Evolutionary conservation across 2,113 vertebrate species (phyloP), one percentile per base, ranked within the genome.

Genomic region (Psilopsiagon aymara): DNA sequence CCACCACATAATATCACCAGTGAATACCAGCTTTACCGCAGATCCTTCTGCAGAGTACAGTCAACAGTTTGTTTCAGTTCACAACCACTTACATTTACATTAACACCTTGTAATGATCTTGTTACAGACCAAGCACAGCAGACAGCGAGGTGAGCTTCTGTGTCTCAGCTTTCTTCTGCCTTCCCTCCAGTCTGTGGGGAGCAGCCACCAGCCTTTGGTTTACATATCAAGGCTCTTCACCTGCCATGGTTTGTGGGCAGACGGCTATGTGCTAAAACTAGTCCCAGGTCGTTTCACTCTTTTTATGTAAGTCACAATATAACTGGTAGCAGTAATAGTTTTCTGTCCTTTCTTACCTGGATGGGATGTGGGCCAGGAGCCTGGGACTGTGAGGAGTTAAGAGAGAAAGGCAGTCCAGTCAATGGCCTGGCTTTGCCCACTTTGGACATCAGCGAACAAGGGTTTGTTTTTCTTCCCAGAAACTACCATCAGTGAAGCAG

Each of bases 301-400:
- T 92, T 75, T 68, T 62, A 31, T 21, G 74, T 78, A 37, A 77
- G 74, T 86, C 86, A 47, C 89, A 79, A 74, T 55, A 69, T 19
- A 64, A 44, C n/a, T 8, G 2, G 47, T 70, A 81, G 52, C 78
- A 91, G 75, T 43, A 75, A 52, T 51, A 13, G 17, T 84, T 92
- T 94, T 87, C 73, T 82, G 71, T 63, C 73, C 23, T 77, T 86
- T 62, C 88, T 96, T 87, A 91, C 82, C 81, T 84, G 86, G 89
- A 82, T 55, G 71, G 86, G 86, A 20, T 9, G 29, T 1, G 28
- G 57, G 69, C 77, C 95, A 89, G 69, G 23, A 86, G 64, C 6
- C 73, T 39, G 57, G 68, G 69, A 67, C 53, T 0, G 35, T 18
- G 51, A 3, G 0, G 4, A 10, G 68, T 18, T 18, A 3, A 31